Conservation (phyloP, 2,113 vertebrate species). For the Nerophis lumbriciformis region DNA sequence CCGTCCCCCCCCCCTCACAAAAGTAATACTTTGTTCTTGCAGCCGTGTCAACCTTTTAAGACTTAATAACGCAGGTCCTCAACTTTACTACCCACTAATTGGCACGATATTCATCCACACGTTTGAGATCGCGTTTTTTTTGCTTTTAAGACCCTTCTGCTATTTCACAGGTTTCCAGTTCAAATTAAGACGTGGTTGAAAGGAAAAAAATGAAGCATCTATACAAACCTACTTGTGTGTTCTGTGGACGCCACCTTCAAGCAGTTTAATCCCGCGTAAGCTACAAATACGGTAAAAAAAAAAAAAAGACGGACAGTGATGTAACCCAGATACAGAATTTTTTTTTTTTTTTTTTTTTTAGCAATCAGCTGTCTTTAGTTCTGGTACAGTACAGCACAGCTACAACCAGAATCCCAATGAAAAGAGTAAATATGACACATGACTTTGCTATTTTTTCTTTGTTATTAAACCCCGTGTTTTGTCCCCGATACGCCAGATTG, state of each 20-base stretch:
- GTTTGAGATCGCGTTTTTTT: conserved; percentile 2
- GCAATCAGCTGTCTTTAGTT: no score
- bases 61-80: conserved; percentile 55
- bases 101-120: conserved; percentile 51
- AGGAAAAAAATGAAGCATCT: conserved; percentile 46
- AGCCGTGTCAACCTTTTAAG: conserved; percentile 47
- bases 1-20: conserved; percentile 9
- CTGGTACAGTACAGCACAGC: no score
- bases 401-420: no score
- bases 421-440: no score
- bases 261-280: conserved; percentile 33
- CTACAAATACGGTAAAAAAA: conserved; percentile 39
- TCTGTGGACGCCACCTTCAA: conserved; percentile 18
- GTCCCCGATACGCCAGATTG: no score
- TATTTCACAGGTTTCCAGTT: conserved; percentile 63
- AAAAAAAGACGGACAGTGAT: conserved; percentile 36
- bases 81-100: conserved; percentile 63
- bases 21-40: conserved; percentile 58
- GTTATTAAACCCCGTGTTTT: no score
- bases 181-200: conserved; percentile 40
- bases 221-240: conserved; percentile 43
- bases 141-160: conserved; percentile 35
- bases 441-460: background rate
- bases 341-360: no score
- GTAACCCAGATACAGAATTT: conserved; percentile 4